Percentiles rank a stretch among this genome's conserved stretches.
Evolutionary conservation across 2,797 vertebrate species (phyloP).

Genomic region (Gymnoscopelus microlampas): DNA sequence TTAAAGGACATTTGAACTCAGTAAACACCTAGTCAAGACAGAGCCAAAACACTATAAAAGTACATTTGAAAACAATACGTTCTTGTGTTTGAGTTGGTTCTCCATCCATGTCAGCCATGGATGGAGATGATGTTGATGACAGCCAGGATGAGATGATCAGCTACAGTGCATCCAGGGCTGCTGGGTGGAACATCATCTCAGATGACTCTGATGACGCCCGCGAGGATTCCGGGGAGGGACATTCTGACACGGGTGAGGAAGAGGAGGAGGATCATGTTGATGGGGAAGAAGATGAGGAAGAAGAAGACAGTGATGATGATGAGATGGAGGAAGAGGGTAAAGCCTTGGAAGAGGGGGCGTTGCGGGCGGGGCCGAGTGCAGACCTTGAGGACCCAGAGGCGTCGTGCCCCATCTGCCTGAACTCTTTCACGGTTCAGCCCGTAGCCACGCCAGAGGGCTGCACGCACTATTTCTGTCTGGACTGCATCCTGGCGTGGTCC

Average conservation of each 20-base stretch:
- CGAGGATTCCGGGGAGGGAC: constrained; percentile 82
- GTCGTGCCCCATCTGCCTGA: constrained; percentile 94
- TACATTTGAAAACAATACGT: too few species aligned
- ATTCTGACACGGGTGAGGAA: constrained; percentile 77
- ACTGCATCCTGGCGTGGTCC: constrained; percentile 96
- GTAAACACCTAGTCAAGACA: background rate
- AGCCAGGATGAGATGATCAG: constrained; percentile 92
- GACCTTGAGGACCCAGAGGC: constrained; percentile 90
- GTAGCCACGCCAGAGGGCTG: constrained; percentile 96
- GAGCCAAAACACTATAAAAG: too few species aligned
- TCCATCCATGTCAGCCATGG: constrained; percentile 89
- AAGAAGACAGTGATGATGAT: constrained; percentile 69
- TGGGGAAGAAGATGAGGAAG: constrained; percentile 77
- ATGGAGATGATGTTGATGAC: constrained; percentile 83
- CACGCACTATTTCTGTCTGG: constrained; percentile 95
- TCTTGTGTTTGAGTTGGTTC: constrained; percentile 9
- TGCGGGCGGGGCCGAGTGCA: constrained; percentile 74
- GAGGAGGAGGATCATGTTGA: constrained; percentile 63
- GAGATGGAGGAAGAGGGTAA: constrained; percentile 76
- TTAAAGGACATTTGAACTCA: background rate
- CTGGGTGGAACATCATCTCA: constrained; percentile 64
- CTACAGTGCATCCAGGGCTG: constrained; percentile 73
- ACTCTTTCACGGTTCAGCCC: constrained; percentile 89
- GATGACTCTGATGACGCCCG: constrained; percentile 82
- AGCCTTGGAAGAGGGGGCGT: constrained; percentile 54